phyloP scores from a whole-genome alignment of 2,113 vertebrate species.

The Fregata magnificens region DNA sequence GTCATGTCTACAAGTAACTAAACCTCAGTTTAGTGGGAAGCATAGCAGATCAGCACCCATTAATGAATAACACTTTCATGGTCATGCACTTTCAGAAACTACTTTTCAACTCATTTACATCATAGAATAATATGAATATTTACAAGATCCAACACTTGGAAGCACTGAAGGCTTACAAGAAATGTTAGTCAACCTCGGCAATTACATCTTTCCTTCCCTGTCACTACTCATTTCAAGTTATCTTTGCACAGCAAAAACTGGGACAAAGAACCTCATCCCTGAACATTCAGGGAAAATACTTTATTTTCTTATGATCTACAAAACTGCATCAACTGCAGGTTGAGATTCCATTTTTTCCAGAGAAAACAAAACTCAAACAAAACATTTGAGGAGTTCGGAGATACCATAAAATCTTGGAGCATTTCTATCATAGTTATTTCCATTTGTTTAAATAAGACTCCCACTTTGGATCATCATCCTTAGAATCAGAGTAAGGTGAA shows the following conservation, averaged over 20 bases:
- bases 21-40: neutral
- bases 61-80: neutral
- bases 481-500: neutral
- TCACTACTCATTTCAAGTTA: neutral
- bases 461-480: neutral
- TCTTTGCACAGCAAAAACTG: neutral
- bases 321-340: neutral
- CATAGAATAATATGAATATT: neutral
- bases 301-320: neutral
- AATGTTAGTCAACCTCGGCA: neutral
- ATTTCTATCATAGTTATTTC: neutral
- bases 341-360: neutral
- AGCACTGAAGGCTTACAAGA: neutral
- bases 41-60: neutral
- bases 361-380: neutral
- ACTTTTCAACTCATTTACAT: neutral
- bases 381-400: neutral
- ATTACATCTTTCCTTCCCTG: neutral
- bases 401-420: neutral
- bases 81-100: neutral
- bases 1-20: neutral
- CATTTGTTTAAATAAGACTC: neutral
- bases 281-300: neutral
- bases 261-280: neutral
- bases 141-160: neutral